These are phyloP conservation scores for Drosophila gunungcola DNA, from an alignment of 1,140 invertebrate species.

Conservation along the genomic window DNA sequence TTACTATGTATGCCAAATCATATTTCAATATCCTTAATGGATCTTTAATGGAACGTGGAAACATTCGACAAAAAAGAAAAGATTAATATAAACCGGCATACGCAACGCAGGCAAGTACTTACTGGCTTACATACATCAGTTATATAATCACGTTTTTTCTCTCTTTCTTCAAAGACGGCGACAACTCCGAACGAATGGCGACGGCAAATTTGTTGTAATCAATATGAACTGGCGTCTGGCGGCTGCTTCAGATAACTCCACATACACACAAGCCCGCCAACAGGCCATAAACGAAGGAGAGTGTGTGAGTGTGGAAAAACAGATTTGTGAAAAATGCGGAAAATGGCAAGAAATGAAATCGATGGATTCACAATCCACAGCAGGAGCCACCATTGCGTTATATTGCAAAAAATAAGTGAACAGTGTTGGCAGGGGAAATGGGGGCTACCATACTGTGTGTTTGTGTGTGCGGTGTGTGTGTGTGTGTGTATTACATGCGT, in stretches of 20 bases:
- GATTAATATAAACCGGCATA: constrained; percentile 25
- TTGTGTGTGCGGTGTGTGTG: constrained; percentile 1
- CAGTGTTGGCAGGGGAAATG: constrained; percentile 7
- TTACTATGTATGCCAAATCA: constrained; percentile 29
- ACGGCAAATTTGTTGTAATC: constrained; percentile 81
- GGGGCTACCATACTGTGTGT: constrained; percentile 6
- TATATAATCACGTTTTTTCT: constrained; percentile 48
- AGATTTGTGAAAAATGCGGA: constrained; percentile 83
- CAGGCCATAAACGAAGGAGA: constrained; percentile 24
- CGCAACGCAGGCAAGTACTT: constrained; percentile 17
- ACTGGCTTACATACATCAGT: constrained; percentile 25
- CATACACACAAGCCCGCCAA: constrained; percentile 30
- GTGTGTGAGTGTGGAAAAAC: constrained; percentile 55
- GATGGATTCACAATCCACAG: constrained; percentile 67
- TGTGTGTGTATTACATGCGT: constrained; percentile 37
- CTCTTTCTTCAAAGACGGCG: constrained; percentile 32
- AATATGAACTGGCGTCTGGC: constrained; percentile 80
- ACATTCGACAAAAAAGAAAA: constrained; percentile 26
- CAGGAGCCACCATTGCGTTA: constrained; percentile 69
- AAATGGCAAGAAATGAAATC: constrained; percentile 82
- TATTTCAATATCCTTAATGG: constrained; percentile 48
- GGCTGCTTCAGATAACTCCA: constrained; percentile 74
- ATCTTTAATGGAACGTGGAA: constrained; percentile 44
- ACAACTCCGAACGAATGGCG: constrained; percentile 65
- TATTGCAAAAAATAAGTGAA: constrained; percentile 70